A percentile compares a stretch with the other conserved stretches of the same genome.
Evolutionary conservation across 2,113 vertebrate genomes (phyloP).

Genomic region (Protomyctophum bolini): DNA sequence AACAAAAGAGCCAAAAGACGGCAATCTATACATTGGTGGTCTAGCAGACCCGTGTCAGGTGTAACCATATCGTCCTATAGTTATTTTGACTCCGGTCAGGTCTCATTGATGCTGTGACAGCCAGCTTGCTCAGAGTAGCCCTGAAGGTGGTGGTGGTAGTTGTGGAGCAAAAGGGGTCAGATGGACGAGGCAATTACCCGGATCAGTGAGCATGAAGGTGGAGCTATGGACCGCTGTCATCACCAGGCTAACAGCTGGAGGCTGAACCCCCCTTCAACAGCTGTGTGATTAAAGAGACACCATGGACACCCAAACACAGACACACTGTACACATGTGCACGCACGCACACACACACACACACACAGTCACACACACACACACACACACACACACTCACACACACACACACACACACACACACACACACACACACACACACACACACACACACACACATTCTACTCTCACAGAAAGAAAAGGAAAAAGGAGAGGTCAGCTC

Average conservation of each 20-base stretch:
- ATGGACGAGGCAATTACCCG: constrained; percentile 75
- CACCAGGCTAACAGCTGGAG: constrained; percentile 69
- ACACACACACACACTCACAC: constrained; percentile 13
- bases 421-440: constrained; percentile 6
- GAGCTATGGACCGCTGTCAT: constrained; percentile 72
- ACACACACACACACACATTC: not conserved
- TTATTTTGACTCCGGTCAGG: constrained; percentile 14
- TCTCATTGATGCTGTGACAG: constrained; percentile 43
- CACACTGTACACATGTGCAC: not conserved
- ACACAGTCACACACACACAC: constrained; percentile 21
- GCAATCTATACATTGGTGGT: not conserved
- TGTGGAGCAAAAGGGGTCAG: constrained; percentile 43
- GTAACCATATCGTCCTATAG: constrained; percentile 1
- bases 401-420: constrained; percentile 9
- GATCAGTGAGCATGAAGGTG: constrained; percentile 75
- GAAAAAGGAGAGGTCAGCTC: constrained; percentile 19
- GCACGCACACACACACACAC: not conserved
- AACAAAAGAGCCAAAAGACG: constrained; percentile 18
- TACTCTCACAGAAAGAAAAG: not conserved
- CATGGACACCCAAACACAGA: not conserved
- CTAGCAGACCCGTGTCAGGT: constrained; percentile 24
- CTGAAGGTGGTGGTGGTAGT: not conserved
- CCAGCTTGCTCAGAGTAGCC: constrained; percentile 30
- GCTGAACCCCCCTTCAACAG: constrained; percentile 74
- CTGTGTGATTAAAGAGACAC: constrained; percentile 64